These are phyloP conservation scores for Leptocoma aspasia DNA, from an alignment of 2,113 vertebrate genomes.

Conservation along the genomic window DNA sequence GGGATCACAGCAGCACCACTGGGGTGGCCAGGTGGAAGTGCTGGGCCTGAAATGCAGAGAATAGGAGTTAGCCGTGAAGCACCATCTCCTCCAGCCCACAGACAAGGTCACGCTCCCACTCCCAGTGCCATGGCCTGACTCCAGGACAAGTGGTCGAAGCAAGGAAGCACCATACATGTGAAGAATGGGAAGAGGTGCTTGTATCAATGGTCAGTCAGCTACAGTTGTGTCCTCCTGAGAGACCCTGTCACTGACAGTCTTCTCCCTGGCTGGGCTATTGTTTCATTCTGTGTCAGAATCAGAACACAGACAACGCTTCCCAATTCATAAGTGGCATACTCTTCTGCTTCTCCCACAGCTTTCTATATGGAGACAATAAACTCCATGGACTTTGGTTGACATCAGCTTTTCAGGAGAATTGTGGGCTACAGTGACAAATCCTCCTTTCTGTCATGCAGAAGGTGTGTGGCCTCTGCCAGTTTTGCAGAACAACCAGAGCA, in stretches of 20 bases:
- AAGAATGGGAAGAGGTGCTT: not conserved
- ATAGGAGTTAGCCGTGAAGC: not conserved
- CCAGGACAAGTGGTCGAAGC: rapidly evolving
- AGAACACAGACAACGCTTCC: not conserved
- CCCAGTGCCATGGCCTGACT: not conserved
- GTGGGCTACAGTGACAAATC: not conserved
- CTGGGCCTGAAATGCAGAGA: constrained; percentile 80
- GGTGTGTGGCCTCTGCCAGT: not conserved
- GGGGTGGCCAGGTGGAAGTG: constrained; percentile 87
- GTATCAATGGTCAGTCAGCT: not conserved
- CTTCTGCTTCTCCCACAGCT: not conserved
- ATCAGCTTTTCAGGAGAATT: not conserved
- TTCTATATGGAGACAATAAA: not conserved
- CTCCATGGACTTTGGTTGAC: rapidly evolving
- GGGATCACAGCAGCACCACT: constrained; percentile 74
- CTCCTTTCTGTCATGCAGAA: not conserved
- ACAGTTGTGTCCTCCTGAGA: not conserved
- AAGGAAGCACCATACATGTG: not conserved
- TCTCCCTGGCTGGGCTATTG: not conserved
- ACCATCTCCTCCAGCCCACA: rapidly evolving
- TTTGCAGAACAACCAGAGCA: not conserved
- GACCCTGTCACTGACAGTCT: not conserved
- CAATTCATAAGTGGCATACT: not conserved
- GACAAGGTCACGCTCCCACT: rapidly evolving
- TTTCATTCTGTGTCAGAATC: not conserved